Evolutionary conservation across 2,888 invertebrate species (phyloP).

Genomic region (Drosophila conformis): DNA sequence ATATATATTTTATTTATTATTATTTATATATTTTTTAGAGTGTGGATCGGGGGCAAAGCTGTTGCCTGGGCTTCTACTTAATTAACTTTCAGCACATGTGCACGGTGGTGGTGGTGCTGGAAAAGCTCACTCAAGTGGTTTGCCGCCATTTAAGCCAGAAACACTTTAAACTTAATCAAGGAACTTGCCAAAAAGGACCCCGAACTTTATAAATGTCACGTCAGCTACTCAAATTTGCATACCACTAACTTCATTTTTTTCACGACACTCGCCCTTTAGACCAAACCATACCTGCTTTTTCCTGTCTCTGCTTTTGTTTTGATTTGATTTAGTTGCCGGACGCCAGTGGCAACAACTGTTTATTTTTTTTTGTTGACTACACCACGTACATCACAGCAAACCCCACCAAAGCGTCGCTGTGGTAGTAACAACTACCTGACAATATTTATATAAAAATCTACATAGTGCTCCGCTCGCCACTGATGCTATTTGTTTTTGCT

Average conservation of each 20-base stretch:
- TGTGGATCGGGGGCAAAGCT: neutral
- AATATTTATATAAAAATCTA: conserved; percentile 73
- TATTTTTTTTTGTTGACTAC: conserved; percentile 31
- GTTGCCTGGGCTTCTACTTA: conserved; percentile 52
- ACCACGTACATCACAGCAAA: neutral
- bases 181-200: neutral
- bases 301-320: conserved; percentile 51
- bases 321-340: conserved; percentile 66
- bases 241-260: conserved; percentile 3
- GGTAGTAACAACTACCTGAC: conserved; percentile 57
- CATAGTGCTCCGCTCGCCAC: conserved; percentile 12
- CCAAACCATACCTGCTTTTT: neutral
- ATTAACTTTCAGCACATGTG: conserved; percentile 68
- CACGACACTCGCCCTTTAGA: neutral
- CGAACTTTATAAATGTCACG: conserved; percentile 39
- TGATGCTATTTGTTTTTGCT: conserved; percentile 22
- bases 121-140: conserved; percentile 16
- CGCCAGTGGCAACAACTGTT: conserved; percentile 42
- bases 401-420: neutral
- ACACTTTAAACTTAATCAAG: conserved; percentile 56
- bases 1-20: no score
- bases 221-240: conserved; percentile 56
- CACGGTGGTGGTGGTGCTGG: no score
- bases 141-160: conserved; percentile 31
- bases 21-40: no score